Evolutionary conservation across 2,797 vertebrate species (phyloP).

Genomic region (Enteromius viviparus): DNA sequence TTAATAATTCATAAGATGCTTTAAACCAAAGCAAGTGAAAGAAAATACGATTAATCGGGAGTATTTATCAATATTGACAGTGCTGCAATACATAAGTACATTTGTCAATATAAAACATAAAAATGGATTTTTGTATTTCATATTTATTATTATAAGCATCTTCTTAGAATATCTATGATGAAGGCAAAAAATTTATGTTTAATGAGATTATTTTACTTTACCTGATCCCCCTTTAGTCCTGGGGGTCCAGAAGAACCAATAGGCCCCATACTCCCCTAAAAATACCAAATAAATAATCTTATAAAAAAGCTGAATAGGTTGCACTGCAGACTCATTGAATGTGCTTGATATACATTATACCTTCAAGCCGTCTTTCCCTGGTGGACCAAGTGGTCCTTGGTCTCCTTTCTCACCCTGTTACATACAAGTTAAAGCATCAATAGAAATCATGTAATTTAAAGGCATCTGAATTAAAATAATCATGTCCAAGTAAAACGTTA

Average conservation of each 20-base stretch:
- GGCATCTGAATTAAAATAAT: not conserved
- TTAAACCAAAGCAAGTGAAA: not conserved
- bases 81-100: not conserved
- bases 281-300: slow-evolving; percentile 5
- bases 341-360: slow-evolving; percentile 51
- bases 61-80: not conserved
- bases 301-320: not conserved
- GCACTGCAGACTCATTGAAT: not conserved
- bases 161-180: not conserved
- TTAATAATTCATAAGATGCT: slow-evolving; percentile 1
- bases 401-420: slow-evolving; percentile 85
- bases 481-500: not conserved
- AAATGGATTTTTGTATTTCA: not conserved
- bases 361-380: slow-evolving; percentile 76
- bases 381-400: slow-evolving; percentile 67
- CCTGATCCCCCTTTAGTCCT: slow-evolving; percentile 83
- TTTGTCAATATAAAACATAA: not conserved
- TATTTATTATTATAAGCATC: not conserved
- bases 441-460: not conserved
- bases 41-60: not conserved
- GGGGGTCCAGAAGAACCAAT: slow-evolving; percentile 67
- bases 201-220: slow-evolving; percentile 56
- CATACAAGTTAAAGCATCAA: not conserved
- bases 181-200: not conserved
- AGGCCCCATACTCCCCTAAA: slow-evolving; percentile 54